A percentile compares a stretch with the other conserved stretches of the same genome.
Conservation (phyloP, 2,888 invertebrate genomes). For the Seira sanloemensis region DNA sequence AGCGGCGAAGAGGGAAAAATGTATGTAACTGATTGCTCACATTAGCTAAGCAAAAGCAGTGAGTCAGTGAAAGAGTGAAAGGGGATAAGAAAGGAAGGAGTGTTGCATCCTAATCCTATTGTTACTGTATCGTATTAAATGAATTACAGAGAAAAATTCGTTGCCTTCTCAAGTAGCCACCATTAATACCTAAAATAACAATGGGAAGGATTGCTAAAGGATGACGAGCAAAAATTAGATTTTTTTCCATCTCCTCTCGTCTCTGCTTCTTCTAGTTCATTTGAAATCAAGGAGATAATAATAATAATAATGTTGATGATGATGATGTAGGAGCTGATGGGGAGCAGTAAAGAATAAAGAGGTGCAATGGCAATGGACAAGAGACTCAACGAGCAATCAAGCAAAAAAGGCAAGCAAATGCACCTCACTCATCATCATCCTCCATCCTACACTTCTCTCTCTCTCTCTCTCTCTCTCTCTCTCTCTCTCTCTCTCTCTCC, state of each 20-base stretch:
- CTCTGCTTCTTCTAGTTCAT: constrained; percentile 28
- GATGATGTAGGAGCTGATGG: constrained; percentile 21
- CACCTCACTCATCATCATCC: constrained; percentile 32
- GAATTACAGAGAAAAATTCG: constrained; percentile 6
- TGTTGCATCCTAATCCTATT: constrained; percentile 9
- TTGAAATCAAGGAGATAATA: constrained; percentile 52
- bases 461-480: no score
- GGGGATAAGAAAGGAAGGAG: constrained; percentile 24
- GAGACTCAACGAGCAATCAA: constrained; percentile 67
- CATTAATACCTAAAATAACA: constrained; percentile 28
- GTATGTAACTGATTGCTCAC: constrained; percentile 13
- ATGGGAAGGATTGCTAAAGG: constrained; percentile 31
- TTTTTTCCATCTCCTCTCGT: constrained; percentile 9
- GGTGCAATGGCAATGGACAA: constrained; percentile 52
- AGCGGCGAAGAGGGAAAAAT: constrained; percentile 23
- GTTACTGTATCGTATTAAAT: constrained; percentile 2
- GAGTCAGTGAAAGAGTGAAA: constrained; percentile 16
- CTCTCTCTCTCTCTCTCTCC: no score
- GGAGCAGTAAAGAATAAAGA: constrained; percentile 25
- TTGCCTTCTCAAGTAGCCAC: constrained; percentile 24
- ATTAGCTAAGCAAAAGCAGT: constrained; percentile 11
- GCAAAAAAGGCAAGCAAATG: constrained; percentile 60
- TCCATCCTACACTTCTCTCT: constrained; percentile 3
- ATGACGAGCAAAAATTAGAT: constrained; percentile 64
- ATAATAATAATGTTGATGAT: constrained; percentile 33